Evolutionary conservation across 2,888 invertebrate genomes (phyloP).

Genomic region (Drosophila nigritarsus): DNA sequence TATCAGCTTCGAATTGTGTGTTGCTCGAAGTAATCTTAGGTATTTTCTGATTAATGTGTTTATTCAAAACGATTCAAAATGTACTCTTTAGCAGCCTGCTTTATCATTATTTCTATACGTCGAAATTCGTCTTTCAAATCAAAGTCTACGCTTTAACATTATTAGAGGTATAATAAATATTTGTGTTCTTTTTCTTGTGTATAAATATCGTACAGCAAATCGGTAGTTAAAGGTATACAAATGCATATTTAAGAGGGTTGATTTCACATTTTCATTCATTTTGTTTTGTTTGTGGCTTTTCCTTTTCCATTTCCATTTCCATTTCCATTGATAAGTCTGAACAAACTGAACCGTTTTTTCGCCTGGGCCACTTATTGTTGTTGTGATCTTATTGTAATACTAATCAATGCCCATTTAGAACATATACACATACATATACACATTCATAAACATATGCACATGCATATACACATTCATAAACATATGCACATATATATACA

Average conservation of each 20-base stretch:
- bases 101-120: constrained; percentile 19
- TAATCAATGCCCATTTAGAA: too few species aligned
- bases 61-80: constrained; percentile 19
- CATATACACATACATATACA: background rate
- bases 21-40: constrained; percentile 2
- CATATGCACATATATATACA: background rate
- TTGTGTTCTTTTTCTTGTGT: constrained; percentile 12
- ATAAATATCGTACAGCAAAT: constrained; percentile 43
- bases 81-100: constrained; percentile 37
- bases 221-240: constrained; percentile 43
- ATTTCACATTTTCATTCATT: constrained; percentile 13
- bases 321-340: constrained; percentile 3
- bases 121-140: constrained; percentile 50
- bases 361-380: background rate
- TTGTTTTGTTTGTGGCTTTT: constrained; percentile 8
- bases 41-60: constrained; percentile 2
- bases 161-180: constrained; percentile 44
- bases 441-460: background rate
- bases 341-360: background rate
- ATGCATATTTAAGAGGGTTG: constrained; percentile 48
- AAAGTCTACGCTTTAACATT: constrained; percentile 34
- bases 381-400: constrained; percentile 24
- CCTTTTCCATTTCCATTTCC: too few species aligned
- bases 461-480: background rate
- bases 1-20: constrained; percentile 14